Evolutionary conservation across 2,113 vertebrate genomes (phyloP), one percentile per base, ranked within the genome.

Genomic region (Microcebus ravelobensis): DNA sequence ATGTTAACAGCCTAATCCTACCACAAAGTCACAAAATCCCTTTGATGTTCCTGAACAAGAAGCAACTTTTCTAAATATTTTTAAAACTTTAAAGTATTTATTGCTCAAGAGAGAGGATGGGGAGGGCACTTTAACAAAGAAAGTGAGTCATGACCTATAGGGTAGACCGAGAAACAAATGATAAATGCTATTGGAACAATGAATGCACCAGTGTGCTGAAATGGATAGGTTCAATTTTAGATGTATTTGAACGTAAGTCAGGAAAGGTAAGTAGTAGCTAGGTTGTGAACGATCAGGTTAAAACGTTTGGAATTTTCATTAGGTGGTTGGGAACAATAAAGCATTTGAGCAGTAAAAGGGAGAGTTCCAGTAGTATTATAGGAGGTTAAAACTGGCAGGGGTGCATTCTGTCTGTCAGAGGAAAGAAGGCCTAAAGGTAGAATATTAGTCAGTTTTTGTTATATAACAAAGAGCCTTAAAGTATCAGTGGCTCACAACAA

Each of bases 231-330:
- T 86, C 27, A 57, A 71, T 82, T 93, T 93, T 50, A 83, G 39
- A 31, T 57, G 0, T 73, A 57, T 55, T 90, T 74, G 67, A 76
- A 71, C 21, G 42, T 82, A 61, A 71, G 6, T 57, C 76, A 73
- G 39, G 50, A 91, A 87, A 97, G n/a, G 50, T 83, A 95, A 92
- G 85, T 70, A 61, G 21, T 48, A 29, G 4, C 34, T 45, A 61
- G 8, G 14, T n/a, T 81, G 27, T 91, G 79, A 97, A 91, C 0
- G 10, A 79, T 86, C 31, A 86, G 27, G 83, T 88, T 93, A 73
- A 94, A 95, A 59, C 0, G 1, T 86, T 71, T 94, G n/a, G 50
- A 63, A 65, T 88, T 96, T 95, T 97, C 42, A 73, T 93, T 77
- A 89, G n/a, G 63, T 87, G 25, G 68, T 18, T 93, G 73, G 55